A percentile compares a stretch with the other conserved stretches of the same genome.
These are phyloP conservation scores for Prionailurus bengalensis DNA, from an alignment of 2,113 vertebrate species.

Conservation along the genomic window DNA sequence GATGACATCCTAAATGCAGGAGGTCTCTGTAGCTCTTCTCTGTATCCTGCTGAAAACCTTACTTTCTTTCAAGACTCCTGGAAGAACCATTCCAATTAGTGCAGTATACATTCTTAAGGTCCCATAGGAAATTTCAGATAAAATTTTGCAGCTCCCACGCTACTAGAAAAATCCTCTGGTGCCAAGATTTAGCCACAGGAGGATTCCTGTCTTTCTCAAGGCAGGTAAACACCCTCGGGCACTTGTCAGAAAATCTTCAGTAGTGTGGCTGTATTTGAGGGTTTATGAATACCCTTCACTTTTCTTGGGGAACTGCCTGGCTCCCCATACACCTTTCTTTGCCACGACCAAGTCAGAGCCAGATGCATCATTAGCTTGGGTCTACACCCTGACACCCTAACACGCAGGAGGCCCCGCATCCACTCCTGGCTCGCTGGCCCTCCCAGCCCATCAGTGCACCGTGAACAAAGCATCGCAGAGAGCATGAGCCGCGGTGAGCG, in stretches of 20 bases:
- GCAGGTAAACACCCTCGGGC: not conserved
- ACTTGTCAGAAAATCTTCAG: not conserved
- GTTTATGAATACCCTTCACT: not conserved
- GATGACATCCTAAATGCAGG: not conserved
- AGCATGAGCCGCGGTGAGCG: not conserved
- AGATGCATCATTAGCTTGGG: fast-evolving
- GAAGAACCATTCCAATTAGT: conserved; percentile 39
- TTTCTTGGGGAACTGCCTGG: not conserved
- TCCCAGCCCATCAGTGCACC: fast-evolving
- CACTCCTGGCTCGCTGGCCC: fast-evolving
- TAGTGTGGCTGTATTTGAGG: not conserved
- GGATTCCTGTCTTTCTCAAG: conserved; percentile 17
- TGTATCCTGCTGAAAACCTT: not conserved
- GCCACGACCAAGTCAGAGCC: not conserved
- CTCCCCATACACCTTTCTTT: not conserved
- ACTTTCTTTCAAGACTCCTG: not conserved
- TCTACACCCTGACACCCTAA: not conserved
- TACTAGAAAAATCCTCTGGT: conserved; percentile 12
- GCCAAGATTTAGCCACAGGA: conserved; percentile 7
- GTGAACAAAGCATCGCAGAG: not conserved
- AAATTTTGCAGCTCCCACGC: not conserved
- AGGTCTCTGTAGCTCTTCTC: not conserved
- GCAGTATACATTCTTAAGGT: not conserved
- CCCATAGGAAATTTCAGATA: not conserved
- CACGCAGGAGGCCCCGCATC: fast-evolving